These are phyloP conservation scores for Bombus fervidus DNA, from an alignment of 1,140 invertebrate genomes.

Conservation along the genomic window DNA sequence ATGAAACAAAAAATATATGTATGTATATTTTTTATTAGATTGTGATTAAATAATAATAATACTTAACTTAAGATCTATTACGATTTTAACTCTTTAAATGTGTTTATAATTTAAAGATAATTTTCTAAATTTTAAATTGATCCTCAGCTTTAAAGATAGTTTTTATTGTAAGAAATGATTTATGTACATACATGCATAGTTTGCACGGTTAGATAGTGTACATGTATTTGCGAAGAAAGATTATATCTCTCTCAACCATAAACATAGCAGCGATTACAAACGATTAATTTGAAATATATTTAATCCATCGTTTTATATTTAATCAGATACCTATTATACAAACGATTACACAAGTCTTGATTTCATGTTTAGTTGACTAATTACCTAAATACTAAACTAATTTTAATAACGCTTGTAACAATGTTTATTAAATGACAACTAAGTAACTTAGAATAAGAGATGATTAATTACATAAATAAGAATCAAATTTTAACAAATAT, in stretches of 20 bases:
- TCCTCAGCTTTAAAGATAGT: neutral
- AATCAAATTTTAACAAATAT: too few species aligned
- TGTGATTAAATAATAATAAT: too few species aligned
- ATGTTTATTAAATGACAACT: too few species aligned
- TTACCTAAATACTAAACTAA: too few species aligned
- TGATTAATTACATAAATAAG: too few species aligned
- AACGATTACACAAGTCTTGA: neutral
- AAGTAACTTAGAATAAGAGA: too few species aligned
- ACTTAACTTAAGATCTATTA: neutral
- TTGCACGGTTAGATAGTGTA: neutral
- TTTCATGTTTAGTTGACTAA: too few species aligned
- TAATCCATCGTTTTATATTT: neutral
- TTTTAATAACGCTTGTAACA: too few species aligned
- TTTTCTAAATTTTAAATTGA: neutral
- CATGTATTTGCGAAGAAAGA: neutral
- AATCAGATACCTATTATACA: neutral
- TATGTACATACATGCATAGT: neutral
- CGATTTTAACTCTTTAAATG: neutral
- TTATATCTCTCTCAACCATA: neutral
- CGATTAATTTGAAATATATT: neutral
- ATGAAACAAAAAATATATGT: neutral
- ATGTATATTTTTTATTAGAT: too few species aligned
- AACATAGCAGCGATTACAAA: neutral
- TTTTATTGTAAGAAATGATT: neutral
- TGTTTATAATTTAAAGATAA: neutral